Conservation (phyloP, 2,113 vertebrate genomes). For the Chroicocephalus ridibundus region DNA sequence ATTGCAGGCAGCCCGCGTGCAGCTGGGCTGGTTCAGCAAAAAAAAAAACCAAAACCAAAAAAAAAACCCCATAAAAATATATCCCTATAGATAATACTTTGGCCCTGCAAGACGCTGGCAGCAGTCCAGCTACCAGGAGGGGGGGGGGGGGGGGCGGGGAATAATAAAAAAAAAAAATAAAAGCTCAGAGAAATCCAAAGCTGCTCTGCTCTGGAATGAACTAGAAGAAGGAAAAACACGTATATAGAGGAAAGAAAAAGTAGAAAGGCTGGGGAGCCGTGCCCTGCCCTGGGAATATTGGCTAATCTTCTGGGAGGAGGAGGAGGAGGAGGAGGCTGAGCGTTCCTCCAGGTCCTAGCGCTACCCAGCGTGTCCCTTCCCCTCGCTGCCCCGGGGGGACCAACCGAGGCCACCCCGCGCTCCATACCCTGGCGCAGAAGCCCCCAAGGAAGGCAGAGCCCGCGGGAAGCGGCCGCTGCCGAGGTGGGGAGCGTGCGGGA, state of each 20-base stretch:
- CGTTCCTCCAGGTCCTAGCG: neutral
- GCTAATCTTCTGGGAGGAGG: slow-evolving; percentile 42
- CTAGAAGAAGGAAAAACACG: neutral
- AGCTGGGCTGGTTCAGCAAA: neutral
- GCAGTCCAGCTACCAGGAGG: neutral
- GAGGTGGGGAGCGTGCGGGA: accelerated
- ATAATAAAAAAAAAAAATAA: too few species aligned
- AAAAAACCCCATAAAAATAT: neutral
- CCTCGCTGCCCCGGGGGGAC: neutral
- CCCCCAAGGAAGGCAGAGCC: accelerated
- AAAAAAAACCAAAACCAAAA: neutral
- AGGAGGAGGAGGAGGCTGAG: neutral
- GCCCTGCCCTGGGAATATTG: slow-evolving; percentile 52
- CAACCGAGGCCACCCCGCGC: accelerated
- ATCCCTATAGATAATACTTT: slow-evolving; percentile 9
- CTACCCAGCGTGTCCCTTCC: neutral
- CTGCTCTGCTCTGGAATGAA: neutral
- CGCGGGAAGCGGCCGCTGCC: accelerated
- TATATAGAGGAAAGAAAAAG: neutral
- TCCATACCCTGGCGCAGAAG: neutral
- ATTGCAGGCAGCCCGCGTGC: neutral
- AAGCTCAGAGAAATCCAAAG: neutral
- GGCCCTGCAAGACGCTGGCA: neutral
- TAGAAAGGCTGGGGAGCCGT: neutral
- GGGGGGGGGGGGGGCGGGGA: too few species aligned